These are phyloP conservation scores for Dasyprocta punctata DNA, from an alignment of 2,113 vertebrate genomes.

Conservation along the genomic window DNA sequence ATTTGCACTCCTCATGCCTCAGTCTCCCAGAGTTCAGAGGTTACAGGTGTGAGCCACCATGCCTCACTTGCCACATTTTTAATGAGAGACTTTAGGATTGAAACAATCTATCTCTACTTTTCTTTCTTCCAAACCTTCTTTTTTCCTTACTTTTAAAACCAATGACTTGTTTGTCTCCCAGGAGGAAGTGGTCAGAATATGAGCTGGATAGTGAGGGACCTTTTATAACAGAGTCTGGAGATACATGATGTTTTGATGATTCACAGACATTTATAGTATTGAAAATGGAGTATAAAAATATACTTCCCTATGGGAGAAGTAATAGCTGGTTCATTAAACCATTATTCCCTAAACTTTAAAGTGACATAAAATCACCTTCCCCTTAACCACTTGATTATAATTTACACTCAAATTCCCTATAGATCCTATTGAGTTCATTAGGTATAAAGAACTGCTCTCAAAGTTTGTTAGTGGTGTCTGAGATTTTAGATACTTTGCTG, in stretches of 20 bases:
- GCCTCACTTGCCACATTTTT: not conserved
- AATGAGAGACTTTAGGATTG: not conserved
- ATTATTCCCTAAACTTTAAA: conserved; percentile 29
- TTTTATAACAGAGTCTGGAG: conserved; percentile 28
- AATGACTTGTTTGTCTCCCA: not conserved
- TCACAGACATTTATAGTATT: not conserved
- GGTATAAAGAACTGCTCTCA: not conserved
- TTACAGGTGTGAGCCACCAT: not conserved
- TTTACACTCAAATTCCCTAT: not conserved
- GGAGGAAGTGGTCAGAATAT: not conserved
- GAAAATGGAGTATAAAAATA: not conserved
- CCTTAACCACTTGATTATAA: conserved; percentile 26
- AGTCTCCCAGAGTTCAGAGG: not conserved
- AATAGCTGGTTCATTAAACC: not conserved
- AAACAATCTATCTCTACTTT: not conserved
- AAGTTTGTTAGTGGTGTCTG: not conserved
- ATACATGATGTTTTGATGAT: not conserved
- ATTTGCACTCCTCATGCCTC: not conserved
- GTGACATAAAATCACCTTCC: conserved; percentile 9
- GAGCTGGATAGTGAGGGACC: not conserved
- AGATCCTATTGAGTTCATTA: not conserved
- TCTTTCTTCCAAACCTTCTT: not conserved
- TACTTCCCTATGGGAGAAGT: conserved; percentile 42
- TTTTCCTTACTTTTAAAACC: conserved; percentile 1
- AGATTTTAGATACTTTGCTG: not conserved